Evolutionary conservation across 2,797 vertebrate genomes (phyloP), one percentile per base, ranked within the genome.

Genomic region (Geotria australis): DNA sequence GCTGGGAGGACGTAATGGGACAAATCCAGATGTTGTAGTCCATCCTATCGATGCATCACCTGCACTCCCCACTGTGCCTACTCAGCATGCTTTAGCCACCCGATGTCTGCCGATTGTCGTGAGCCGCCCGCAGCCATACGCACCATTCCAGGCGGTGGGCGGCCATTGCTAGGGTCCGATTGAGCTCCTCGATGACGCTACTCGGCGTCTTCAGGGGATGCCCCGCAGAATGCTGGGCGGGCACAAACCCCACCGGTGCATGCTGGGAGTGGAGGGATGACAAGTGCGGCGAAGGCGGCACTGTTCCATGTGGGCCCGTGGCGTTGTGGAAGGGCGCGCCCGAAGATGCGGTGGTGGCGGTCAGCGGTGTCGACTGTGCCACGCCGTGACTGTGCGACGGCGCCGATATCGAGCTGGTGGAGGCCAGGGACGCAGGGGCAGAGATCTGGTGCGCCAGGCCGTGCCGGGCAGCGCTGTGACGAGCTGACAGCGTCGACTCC

Each of bases 101-200:
- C 24, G 38, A 38, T 38, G 38, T 38, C 24, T 38, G 24, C 38
- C 38, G 24, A 38, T 38, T 38, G 24, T 38, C 38, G 24, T 38
- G 24, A 24, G 24, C 24, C 24, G 38, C 38, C 38, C 38, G 1
- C 24, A 38, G 24, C n/a, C 51, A 9, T 24, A 55, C 51, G n/a
- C n/a, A 95, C 91, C 84, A 94, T 73, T 98, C 91, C 65, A 98
- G 80, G 72, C 88, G 76, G 71, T 94, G 91, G 80, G 95, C 82
- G 70, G 84, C 86, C 67, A 98, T 77, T n/a, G 85, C 85, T 69
- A 98, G 73, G 0, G 91, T 93, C 72, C 93, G 95, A 71, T 91
- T 93, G 66, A 98, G 78, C 68, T 98, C 88, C 55, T 91, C 85
- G 2, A 98, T 98, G 75, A 98, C 86, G 66, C 89, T 78, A 65